Base-by-base conservation (phyloP, 2,797 vertebrate species). In the Myotis pilosus region DNA sequence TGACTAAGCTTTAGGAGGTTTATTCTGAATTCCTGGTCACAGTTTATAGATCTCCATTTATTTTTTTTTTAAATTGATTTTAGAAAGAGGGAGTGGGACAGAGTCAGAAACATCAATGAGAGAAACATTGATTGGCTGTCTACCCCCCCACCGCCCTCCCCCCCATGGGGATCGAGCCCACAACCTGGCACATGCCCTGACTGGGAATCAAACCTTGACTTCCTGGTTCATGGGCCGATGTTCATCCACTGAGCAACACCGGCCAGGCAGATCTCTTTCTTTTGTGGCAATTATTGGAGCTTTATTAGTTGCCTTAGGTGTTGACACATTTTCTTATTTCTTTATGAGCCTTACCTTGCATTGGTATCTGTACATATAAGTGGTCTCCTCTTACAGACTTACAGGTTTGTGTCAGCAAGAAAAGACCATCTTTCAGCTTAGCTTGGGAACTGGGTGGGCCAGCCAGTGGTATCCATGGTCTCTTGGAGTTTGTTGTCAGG, bases 61-160 rank as follows among this genome's bases (percentile, higher is more conserved):
- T 22, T 68, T 51, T 60, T 60, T n/a, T 28, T 30, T 15, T 12
- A 51, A 51, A 60, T 60, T 60, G 57, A 60, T 64, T 64, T 64
- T 60, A 60, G 62, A 64, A 30, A 64, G 62, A n/a, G 28, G 62
- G 62, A 64, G 30, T n/a, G 62, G 16, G 62, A n/a, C 8, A 62
- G 13, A n/a, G n/a, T n/a, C 60, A 64, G 62, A 64, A n/a, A 64
- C 28, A 62, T 15, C 28, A 62, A n/a, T 30, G 60, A 62, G 60
- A 62, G 60, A 62, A 28, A 62, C 62, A 64, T 16, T 8, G 30
- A 64, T 30, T 64, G 62, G 30, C 15, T 64, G 62, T 28, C 28
- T 6, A 6, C 60, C 60, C 2, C 2, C 12, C 60, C 12, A 0
- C 12, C 60, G 30, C 1, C 4, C 1, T 6, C 5, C 60, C 5